These are phyloP conservation scores for Frankliniella fusca DNA, from an alignment of 2,888 invertebrate genomes.

Conservation along the genomic window DNA sequence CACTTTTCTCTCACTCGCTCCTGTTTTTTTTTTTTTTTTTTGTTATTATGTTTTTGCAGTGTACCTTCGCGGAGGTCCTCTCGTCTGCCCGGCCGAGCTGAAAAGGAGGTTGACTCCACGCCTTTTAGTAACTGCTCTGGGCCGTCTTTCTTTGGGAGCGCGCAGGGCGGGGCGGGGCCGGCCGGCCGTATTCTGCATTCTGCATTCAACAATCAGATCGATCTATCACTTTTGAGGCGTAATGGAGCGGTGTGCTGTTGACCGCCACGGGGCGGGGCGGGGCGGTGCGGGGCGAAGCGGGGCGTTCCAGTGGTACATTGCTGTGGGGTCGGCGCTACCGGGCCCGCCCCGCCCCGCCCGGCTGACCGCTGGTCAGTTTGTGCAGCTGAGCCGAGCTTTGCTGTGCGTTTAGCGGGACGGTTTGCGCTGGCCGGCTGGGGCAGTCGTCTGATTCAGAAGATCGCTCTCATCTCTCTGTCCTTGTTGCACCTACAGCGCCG, in stretches of 20 bases:
- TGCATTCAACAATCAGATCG: not conserved
- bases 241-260: not conserved
- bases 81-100: not conserved
- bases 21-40: not conserved
- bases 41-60: not conserved
- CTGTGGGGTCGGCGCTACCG: not conserved
- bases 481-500: no score
- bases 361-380: not conserved
- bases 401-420: no score
- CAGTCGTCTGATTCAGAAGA: no score
- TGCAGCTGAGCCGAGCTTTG: not conserved
- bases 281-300: not conserved
- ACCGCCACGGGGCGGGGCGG: not conserved
- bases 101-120: constrained; percentile 15
- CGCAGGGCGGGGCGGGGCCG: not conserved
- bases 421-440: no score
- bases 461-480: no score
- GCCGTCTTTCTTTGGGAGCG: not conserved
- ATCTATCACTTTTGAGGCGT: constrained; percentile 6
- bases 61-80: constrained; percentile 10
- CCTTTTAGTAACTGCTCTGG: constrained; percentile 9
- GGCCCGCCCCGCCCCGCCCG: not conserved
- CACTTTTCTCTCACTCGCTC: not conserved
- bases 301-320: not conserved
- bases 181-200: not conserved